Percentiles rank a stretch among this genome's conserved stretches.
phyloP scores from a whole-genome alignment of 2,888 invertebrate species.

The Cephalotes varians region DNA sequence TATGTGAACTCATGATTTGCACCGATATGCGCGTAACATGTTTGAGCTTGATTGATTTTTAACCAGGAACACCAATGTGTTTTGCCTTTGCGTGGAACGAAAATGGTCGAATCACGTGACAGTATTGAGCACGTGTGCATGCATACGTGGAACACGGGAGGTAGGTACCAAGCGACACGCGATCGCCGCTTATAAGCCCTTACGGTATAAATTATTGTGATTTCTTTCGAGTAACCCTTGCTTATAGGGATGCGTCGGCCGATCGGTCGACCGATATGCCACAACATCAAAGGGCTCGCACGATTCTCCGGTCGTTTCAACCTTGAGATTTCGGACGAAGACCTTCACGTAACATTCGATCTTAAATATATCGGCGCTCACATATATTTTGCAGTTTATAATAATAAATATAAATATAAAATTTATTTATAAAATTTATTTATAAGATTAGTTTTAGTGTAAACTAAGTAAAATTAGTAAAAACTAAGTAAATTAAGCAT shows the following conservation, averaged over 20 bases:
- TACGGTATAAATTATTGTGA: conserved; percentile 83
- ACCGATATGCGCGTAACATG: conserved; percentile 38
- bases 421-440: conserved; percentile 10
- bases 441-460: not conserved
- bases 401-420: too few relatives aligned
- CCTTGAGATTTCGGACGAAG: conserved; percentile 67
- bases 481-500: not conserved
- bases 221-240: conserved; percentile 84
- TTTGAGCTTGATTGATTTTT: conserved; percentile 67
- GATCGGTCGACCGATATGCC: conserved; percentile 81
- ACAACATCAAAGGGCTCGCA: conserved; percentile 82
- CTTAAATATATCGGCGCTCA: conserved; percentile 1
- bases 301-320: conserved; percentile 69
- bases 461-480: not conserved
- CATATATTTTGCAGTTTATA: not conserved
- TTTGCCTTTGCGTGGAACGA: conserved; percentile 68
- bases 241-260: conserved; percentile 83
- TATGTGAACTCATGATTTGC: conserved; percentile 37
- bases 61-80: conserved; percentile 36
- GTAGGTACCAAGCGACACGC: conserved; percentile 80
- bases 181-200: conserved; percentile 80
- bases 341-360: conserved; percentile 30
- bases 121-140: conserved; percentile 64
- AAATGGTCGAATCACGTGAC: conserved; percentile 74
- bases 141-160: conserved; percentile 62